Evolutionary conservation across 2,888 invertebrate genomes (phyloP).

Genomic region (Monopis laevigella): DNA sequence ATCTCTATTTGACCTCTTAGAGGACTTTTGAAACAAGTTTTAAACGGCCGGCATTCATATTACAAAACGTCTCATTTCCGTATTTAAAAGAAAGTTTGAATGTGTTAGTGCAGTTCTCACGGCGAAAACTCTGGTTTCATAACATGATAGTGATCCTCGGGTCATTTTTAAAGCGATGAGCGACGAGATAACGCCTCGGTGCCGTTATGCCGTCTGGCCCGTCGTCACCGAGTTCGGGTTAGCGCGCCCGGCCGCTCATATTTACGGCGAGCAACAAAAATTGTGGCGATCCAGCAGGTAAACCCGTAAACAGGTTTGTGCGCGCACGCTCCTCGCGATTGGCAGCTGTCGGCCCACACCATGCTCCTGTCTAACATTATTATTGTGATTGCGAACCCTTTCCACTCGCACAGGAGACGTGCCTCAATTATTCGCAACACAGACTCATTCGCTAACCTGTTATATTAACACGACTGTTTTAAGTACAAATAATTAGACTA

Average conservation of each 20-base stretch:
- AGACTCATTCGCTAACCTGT: too few species aligned
- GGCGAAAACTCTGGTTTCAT: conserved; percentile 8
- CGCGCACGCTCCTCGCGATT: conserved; percentile 23
- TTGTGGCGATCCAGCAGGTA: conserved; percentile 26
- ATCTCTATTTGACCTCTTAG: too few species aligned
- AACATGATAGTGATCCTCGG: conserved; percentile 38
- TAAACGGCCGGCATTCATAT: too few species aligned
- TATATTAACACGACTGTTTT: too few species aligned
- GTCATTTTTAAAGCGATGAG: conserved; percentile 44
- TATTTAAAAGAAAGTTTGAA: neutral
- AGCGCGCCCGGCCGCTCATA: conserved; percentile 28
- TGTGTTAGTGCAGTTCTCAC: neutral
- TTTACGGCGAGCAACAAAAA: conserved; percentile 38
- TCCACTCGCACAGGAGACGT: too few species aligned
- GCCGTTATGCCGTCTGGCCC: conserved; percentile 54
- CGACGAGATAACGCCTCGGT: conserved; percentile 45
- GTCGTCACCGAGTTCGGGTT: conserved; percentile 20
- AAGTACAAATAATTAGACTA: too few species aligned
- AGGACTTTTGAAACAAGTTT: too few species aligned
- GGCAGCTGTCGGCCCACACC: conserved; percentile 32
- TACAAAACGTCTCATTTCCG: too few species aligned
- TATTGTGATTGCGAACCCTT: too few species aligned
- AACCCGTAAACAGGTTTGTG: conserved; percentile 7
- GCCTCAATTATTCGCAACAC: too few species aligned
- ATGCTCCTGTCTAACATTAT: too few species aligned